Base-by-base conservation (phyloP, 2,888 invertebrate species). In the Tigriopus californicus region DNA sequence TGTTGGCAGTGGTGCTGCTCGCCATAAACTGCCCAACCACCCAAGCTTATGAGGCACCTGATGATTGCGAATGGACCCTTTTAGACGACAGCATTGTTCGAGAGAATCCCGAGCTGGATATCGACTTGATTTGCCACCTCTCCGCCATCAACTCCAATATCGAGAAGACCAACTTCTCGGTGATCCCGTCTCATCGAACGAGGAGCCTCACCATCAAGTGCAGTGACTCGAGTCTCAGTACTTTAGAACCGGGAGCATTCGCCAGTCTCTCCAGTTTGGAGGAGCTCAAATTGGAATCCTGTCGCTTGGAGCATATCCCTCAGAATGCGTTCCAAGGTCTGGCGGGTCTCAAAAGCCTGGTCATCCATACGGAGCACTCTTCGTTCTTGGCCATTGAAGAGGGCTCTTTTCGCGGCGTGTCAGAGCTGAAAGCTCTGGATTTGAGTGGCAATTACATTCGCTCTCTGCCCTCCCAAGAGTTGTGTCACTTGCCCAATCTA, bases 101-200 rank as follows among this genome's bases (percentile, higher is more conserved):
- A 33, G 33, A 33, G 4, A 33, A 33, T 8, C 22, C 22, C 22
- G 49, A 18, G 22, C 20, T 18, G 12, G 49, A 22, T 13, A 22
- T 49, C 11, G 13, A 82, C 18, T 77, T 85, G 63, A 81, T 80
- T 62, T 84, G 87, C 73, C 80, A 83, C 72, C 76, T 87, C 67
- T 76, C 87, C 66, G 82, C 86, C 56, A 84, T 87, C 68, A 85
- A 87, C 73, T 85, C 85, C 75, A 87, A 85, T 70, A 85, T 82
- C 70, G 87, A 83, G 72, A 84, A 83, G 64, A 89, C 86, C 41
- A 88, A 88, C 73, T 86, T 87, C 69, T 85, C 84, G 73, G 83
- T 85, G 58, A 85, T 87, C 62, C 85, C 86, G 51, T 79, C 83
- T 13, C 85, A 87, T n/a, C 15, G 25, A 68, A 87, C 87, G 20